Base-by-base conservation (phyloP, 1,140 invertebrate species). In the Paraescarpia echinospica region DNA sequence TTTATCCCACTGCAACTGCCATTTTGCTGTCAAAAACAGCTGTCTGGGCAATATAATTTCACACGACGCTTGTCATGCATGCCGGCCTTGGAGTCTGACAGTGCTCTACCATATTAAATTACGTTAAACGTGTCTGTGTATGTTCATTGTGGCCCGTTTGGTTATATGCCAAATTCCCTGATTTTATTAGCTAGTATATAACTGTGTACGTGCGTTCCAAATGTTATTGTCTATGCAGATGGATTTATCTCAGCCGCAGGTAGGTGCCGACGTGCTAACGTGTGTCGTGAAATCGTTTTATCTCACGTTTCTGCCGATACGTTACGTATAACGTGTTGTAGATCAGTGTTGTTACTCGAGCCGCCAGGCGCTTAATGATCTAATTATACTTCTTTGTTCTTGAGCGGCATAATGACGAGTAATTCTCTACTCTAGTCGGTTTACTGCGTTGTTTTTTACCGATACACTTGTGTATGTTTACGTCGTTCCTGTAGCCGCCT, bases 361-460 rank as follows among this genome's bases (percentile, higher is more conserved):
- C 4, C 22, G 22, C 59, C 27, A 18, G 59, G 8, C 59, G 59
- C 59, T 77, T 77, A 12, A 77, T 77, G 59, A 31, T 77, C 18
- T 77, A 77, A 77, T 77, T 77, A 77, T 18, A 77, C 59, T 77
- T 77, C 59, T 77, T 77, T 77, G 59, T 77, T 77, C 59, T 77
- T 14, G 22, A 77, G 22, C 22, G 59, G 14, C 2, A 18, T 77
- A 77, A 77, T 27, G 59, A 31, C 59, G 59, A 77, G 9, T 31
- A 77, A 77, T 77, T 14, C 22, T 77, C 59, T 77, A 77, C 59
- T 77, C 59, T 77, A 0, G 59, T 77, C 59, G 59, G 9, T 77
- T 77, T 77, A 77, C 59, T 14, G 27, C 59, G 27, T 31, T 77
- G 59, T 77, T 77, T 77, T 77, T 2, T 18, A 41, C 27, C 27